phyloP scores from a whole-genome alignment of 2,113 vertebrate species.

The Onychorhynchus coronatus region DNA sequence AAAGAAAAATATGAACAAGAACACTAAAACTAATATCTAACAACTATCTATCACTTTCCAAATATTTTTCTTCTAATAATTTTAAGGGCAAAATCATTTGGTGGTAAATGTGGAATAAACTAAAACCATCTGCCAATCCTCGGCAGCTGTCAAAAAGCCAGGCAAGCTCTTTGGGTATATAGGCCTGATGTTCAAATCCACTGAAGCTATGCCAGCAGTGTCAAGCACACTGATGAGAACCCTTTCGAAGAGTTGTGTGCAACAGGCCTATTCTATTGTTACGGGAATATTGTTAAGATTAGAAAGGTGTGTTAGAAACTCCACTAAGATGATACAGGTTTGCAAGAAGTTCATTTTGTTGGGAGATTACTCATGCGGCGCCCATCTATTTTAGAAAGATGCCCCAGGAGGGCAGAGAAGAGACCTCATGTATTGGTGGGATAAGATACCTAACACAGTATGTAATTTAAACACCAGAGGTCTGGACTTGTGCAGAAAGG shows the following conservation, averaged over 20 bases:
- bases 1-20: constrained; percentile 37
- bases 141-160: constrained; percentile 56
- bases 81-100: constrained; percentile 54
- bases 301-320: not conserved
- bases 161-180: not conserved
- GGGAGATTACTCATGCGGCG: constrained; percentile 19
- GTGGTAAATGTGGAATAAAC: constrained; percentile 61
- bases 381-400: constrained; percentile 8
- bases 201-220: constrained; percentile 36
- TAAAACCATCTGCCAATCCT: constrained; percentile 51
- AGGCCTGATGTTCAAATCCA: constrained; percentile 22
- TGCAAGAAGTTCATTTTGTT: not conserved
- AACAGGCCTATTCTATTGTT: not conserved
- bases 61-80: constrained; percentile 66
- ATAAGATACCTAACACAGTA: not conserved
- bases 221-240: not conserved
- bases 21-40: constrained; percentile 50
- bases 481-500: not conserved
- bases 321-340: not conserved
- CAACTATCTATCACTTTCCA: constrained; percentile 55
- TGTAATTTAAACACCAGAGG: constrained; percentile 6
- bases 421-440: not conserved
- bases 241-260: accelerated
- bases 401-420: not conserved
- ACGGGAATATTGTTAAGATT: not conserved